phyloP scores from a whole-genome alignment of 2,888 invertebrate species.

The Acrocyrtus sp. region DNA sequence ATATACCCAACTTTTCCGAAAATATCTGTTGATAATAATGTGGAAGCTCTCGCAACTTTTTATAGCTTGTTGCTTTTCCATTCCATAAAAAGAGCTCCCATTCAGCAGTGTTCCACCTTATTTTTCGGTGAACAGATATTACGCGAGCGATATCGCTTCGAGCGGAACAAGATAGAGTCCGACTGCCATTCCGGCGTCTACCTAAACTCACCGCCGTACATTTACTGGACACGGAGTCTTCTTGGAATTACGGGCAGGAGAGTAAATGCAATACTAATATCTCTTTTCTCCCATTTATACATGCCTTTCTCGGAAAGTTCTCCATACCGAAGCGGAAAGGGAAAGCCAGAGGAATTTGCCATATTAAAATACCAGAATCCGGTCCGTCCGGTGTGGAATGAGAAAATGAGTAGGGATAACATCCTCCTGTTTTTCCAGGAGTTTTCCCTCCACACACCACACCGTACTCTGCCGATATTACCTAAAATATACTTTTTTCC shows the following conservation, averaged over 20 bases:
- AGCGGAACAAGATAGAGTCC: constrained; percentile 36
- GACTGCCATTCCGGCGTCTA: background rate
- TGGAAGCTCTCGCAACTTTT: too few species aligned
- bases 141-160: constrained; percentile 31
- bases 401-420: too few species aligned
- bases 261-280: constrained; percentile 23
- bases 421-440: background rate
- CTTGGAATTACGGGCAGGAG: background rate
- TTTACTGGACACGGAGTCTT: background rate
- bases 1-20: background rate
- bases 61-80: background rate
- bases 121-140: background rate
- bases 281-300: background rate
- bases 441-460: constrained; percentile 7
- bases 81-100: too few species aligned
- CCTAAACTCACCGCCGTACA: background rate
- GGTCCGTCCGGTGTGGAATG: constrained; percentile 10
- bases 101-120: too few species aligned
- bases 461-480: background rate
- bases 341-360: constrained; percentile 61
- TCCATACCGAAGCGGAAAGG: constrained; percentile 23
- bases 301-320: constrained; percentile 21
- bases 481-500: background rate
- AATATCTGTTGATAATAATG: background rate
- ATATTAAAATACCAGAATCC: constrained; percentile 63